Conservation (phyloP, 92 coral and sea anemone species). For the Palythoa grandis region DNA sequence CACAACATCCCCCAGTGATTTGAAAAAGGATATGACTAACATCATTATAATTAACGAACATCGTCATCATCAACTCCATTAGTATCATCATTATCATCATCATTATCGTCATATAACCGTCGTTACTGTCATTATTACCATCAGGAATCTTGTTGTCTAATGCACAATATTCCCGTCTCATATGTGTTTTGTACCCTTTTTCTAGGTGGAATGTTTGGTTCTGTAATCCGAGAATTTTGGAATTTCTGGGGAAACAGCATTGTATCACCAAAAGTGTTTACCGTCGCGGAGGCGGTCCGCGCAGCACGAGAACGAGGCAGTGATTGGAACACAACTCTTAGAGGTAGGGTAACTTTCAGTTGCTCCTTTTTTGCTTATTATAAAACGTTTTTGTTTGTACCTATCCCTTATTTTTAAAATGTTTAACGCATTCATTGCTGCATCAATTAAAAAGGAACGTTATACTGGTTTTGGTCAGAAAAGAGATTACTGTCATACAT, state of each 20-base stretch:
- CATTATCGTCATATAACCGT: no score
- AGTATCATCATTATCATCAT: no score
- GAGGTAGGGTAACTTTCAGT: slow-evolving; percentile 44
- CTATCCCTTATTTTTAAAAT: not conserved
- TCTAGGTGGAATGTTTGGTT: slow-evolving; percentile 86
- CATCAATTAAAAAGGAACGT: no score
- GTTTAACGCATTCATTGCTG: no score
- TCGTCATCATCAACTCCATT: no score
- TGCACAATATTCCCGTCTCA: no score
- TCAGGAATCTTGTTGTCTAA: not conserved
- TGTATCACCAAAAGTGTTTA: slow-evolving; percentile 82
- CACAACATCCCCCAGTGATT: no score
- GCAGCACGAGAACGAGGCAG: slow-evolving; percentile 64
- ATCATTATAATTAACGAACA: no score
- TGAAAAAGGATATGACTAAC: no score
- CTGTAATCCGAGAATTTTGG: slow-evolving; percentile 95
- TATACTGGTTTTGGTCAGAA: no score
- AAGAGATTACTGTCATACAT: no score
- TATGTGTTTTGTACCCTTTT: not conserved
- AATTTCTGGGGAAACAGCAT: slow-evolving; percentile 95
- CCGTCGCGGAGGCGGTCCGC: slow-evolving; percentile 76
- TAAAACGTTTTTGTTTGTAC: not conserved
- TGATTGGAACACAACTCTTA: slow-evolving; percentile 54
- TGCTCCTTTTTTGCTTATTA: not conserved
- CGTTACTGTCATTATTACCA: no score